Base-by-base conservation (phyloP, 2,113 vertebrate genomes). In the Pseudolaguvia tuberculata region DNA sequence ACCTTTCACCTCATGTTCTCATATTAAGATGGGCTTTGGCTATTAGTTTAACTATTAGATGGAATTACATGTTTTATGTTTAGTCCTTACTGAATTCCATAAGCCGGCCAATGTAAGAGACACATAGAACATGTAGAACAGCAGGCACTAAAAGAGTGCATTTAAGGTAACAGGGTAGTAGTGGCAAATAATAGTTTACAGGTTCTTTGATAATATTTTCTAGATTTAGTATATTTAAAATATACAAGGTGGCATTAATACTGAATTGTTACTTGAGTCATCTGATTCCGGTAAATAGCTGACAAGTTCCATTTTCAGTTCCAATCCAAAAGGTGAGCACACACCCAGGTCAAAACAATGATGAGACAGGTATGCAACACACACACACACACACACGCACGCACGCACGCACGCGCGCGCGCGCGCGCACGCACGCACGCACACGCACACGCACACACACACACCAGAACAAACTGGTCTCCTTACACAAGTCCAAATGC, bases 301-400 rank as follows among this genome's bases (percentile, higher is more conserved):
- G 81, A 73, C 79, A 52, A 73, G 82, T 87, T 87, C 84, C 80
- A 77, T 80, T 82, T 86, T 89, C 83, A 69, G 75, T 86, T 83
- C 85, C 85, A 80, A n/a, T n/a, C n/a, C n/a, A n/a, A n/a, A 78
- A 79, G 85, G 76, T 89, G 92, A 91, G 76, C 90, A 92, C 92
- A 92, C 92, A 79, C 91, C 91, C 91, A 86, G 74, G 39, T 0
- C 56, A 78, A 81, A 91, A 94, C 92, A 92, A 93, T 92, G 80
- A 86, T 84, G 84, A 83, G 87, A 84, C 85, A 92, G 90, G 89
- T 89, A 90, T 80, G 86, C 83, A 70, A 51, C 70, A 79, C 79
- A 81, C 74, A 73, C 72, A 80, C 72, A 59, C 69, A 68, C 66
- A 81, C 39, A 23, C 68, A 58, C 53, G 6, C 31, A 35, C 31